These are phyloP conservation scores for Erythrolamprus reginae DNA, from an alignment of 2,113 vertebrate species.

Conservation along the genomic window DNA sequence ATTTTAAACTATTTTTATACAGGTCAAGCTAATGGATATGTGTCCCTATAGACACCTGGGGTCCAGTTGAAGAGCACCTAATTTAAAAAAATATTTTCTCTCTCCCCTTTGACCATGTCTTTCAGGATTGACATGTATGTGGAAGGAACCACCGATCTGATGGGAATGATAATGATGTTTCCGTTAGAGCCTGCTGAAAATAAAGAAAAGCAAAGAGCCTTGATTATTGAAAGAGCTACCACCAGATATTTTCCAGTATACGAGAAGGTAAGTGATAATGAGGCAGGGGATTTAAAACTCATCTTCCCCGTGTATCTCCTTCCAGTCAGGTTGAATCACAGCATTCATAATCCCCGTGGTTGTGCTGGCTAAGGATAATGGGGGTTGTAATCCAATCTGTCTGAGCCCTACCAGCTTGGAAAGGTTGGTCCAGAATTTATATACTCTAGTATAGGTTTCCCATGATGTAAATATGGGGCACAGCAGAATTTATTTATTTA, in stretches of 20 bases:
- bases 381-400: background rate
- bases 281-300: background rate
- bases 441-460: background rate
- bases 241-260: constrained; percentile 71
- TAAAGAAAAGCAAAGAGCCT: constrained; percentile 39
- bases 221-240: constrained; percentile 60
- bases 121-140: constrained; percentile 77
- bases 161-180: constrained; percentile 56
- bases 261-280: constrained; percentile 70
- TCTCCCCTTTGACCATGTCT: background rate
- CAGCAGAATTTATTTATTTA: background rate
- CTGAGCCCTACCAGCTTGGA: background rate
- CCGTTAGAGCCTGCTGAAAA: constrained; percentile 48
- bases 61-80: background rate
- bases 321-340: background rate
- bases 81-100: background rate
- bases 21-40: background rate
- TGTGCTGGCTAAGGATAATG: background rate
- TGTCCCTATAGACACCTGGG: background rate
- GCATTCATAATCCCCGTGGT: background rate
- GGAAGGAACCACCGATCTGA: constrained; percentile 71
- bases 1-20: background rate
- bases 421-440: background rate
- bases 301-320: background rate
- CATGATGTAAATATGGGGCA: background rate